Percentiles rank a stretch among this genome's conserved stretches.
Conservation (phyloP, 1,140 invertebrate genomes). For the Drosophila melanogaster region DNA sequence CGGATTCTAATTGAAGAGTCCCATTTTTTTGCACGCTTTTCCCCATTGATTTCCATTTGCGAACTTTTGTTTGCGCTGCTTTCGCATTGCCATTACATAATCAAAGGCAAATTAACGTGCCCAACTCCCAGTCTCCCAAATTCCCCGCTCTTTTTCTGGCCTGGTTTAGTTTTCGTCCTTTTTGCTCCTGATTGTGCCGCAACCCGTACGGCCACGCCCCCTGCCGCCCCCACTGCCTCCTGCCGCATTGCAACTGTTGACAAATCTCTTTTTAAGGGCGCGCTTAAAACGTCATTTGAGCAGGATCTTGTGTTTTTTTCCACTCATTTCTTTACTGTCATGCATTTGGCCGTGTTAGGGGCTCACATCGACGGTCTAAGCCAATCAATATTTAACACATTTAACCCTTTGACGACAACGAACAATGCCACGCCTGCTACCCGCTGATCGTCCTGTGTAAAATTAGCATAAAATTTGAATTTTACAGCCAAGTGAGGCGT, state of each 20-base stretch:
- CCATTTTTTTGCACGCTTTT: constrained; percentile 1
- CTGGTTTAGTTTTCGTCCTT: constrained; percentile 27
- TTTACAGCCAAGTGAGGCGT: constrained; percentile 80
- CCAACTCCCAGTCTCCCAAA: constrained; percentile 36
- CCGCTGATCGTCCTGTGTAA: constrained; percentile 76
- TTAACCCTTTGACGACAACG: constrained; percentile 67
- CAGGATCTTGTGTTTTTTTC: constrained; percentile 38
- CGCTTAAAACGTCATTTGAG: constrained; percentile 81
- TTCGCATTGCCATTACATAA: constrained; percentile 66
- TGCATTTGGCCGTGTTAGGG: constrained; percentile 14
- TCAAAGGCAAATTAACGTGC: constrained; percentile 75
- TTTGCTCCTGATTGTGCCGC: not conserved
- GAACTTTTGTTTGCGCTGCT: constrained; percentile 39
- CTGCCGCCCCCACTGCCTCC: constrained; percentile 1
- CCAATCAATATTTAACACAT: constrained; percentile 81
- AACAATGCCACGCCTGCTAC: constrained; percentile 30
- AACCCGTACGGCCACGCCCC: constrained; percentile 15
- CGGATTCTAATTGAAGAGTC: not conserved
- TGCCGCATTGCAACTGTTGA: constrained; percentile 79
- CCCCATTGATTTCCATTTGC: constrained; percentile 28
- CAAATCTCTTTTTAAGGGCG: constrained; percentile 83
- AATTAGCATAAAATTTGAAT: constrained; percentile 84
- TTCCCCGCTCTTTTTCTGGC: constrained; percentile 11
- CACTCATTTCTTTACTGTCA: constrained; percentile 15
- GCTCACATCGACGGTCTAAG: constrained; percentile 55